phyloP scores from a whole-genome alignment of 1,140 invertebrate genomes.

The Grapholita molesta region DNA sequence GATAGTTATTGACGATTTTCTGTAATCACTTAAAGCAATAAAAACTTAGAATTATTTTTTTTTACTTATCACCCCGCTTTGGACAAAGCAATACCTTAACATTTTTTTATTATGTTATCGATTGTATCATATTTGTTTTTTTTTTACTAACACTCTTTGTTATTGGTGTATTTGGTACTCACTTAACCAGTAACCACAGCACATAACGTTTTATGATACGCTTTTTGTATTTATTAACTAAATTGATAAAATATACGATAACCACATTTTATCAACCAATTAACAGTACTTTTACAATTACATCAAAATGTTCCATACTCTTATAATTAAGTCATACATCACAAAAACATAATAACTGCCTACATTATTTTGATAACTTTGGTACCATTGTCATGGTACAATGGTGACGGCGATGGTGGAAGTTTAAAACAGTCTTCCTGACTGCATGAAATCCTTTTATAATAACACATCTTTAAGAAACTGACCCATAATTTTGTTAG shows the following conservation, averaged over 20 bases:
- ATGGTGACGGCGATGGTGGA: neutral
- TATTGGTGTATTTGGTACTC: neutral
- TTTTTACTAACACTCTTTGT: neutral
- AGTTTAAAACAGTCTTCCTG: slow-evolving; percentile 22
- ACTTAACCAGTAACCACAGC: neutral
- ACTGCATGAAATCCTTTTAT: slow-evolving; percentile 47
- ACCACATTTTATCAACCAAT: neutral
- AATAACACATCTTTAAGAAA: slow-evolving; percentile 31
- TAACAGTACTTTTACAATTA: neutral
- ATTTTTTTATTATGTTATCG: neutral
- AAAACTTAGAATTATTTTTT: too few relatives aligned
- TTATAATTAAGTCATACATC: neutral
- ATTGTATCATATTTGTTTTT: neutral
- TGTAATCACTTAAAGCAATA: too few relatives aligned
- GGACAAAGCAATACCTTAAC: neutral
- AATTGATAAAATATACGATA: neutral
- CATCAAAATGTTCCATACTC: too few relatives aligned
- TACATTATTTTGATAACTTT: neutral
- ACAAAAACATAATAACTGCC: neutral
- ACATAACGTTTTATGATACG: neutral
- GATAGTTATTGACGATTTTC: too few relatives aligned
- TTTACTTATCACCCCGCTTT: too few relatives aligned
- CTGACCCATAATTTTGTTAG: slow-evolving; percentile 70
- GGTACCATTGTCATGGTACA: neutral
- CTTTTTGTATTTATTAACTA: neutral